Conservation (phyloP, 2,797 vertebrate species). For the Bryconaethiops microstoma region DNA sequence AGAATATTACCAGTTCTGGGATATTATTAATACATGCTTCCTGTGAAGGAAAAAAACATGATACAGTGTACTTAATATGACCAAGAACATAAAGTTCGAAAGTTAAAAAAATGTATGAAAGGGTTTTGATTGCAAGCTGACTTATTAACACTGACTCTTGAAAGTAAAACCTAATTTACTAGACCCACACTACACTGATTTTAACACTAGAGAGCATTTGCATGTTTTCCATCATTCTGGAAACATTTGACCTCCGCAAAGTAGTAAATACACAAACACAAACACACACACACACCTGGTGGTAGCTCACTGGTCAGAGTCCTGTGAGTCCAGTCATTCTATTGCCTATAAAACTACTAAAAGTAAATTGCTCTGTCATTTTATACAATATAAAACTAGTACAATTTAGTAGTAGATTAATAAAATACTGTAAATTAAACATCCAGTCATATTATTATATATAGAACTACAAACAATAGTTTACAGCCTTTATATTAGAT, state of each 20-base stretch:
- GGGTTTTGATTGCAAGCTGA: not conserved
- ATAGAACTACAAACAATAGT: not conserved
- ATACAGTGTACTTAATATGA: too few relatives aligned
- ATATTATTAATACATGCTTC: too few relatives aligned
- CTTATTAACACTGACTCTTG: not conserved
- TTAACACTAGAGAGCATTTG: not conserved
- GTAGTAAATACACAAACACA: not conserved
- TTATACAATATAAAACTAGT: not conserved
- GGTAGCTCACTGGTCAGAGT: not conserved
- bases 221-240: not conserved
- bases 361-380: not conserved
- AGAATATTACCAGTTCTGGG: too few relatives aligned
- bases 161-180: not conserved
- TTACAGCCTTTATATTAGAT: not conserved
- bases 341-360: not conserved
- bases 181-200: not conserved
- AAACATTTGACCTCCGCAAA: not conserved
- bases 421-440: too few relatives aligned
- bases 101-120: too few relatives aligned
- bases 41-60: too few relatives aligned
- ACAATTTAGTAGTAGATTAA: not conserved
- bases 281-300: slow-evolving; percentile 4
- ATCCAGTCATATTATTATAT: not conserved
- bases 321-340: not conserved
- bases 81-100: too few relatives aligned